Percentiles rank a stretch among this genome's conserved stretches.
phyloP scores from a whole-genome alignment of 1,140 invertebrate species.

The Octopus bimaculoides region DNA sequence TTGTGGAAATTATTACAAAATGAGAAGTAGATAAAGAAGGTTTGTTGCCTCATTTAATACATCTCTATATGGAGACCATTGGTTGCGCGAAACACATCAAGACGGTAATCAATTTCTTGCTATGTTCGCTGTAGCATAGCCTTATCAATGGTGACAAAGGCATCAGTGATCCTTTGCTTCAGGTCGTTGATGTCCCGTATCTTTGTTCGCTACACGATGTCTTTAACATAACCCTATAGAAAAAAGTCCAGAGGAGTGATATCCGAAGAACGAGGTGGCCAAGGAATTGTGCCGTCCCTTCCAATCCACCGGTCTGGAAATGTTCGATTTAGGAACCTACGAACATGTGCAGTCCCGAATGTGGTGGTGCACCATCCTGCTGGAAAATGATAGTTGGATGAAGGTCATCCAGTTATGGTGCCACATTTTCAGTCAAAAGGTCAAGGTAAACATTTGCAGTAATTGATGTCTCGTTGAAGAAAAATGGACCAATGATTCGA shows the following conservation, averaged over 20 bases:
- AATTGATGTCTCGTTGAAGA: too few species aligned
- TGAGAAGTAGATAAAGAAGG: neutral
- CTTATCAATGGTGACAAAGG: neutral
- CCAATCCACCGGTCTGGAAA: neutral
- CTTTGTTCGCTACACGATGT: neutral
- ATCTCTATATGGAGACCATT: conserved; percentile 4
- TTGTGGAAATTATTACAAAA: conserved; percentile 2
- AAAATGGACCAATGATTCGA: too few species aligned
- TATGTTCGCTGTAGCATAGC: conserved; percentile 6
- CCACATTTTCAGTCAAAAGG: too few species aligned
- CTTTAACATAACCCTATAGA: neutral
- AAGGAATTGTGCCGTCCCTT: neutral
- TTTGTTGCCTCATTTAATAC: neutral
- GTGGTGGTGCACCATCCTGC: too few species aligned
- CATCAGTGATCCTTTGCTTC: conserved; percentile 6
- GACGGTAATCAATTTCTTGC: neutral
- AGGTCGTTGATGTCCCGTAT: conserved; percentile 4
- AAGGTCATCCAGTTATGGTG: too few species aligned
- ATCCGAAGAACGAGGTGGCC: neutral
- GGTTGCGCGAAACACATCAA: neutral
- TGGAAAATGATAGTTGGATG: too few species aligned
- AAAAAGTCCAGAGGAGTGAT: neutral
- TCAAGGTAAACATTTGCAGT: too few species aligned
- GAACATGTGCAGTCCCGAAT: too few species aligned
- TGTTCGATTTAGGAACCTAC: too few species aligned